Evolutionary conservation across 2,797 vertebrate species (phyloP).

Genomic region (Ataeniobius toweri): DNA sequence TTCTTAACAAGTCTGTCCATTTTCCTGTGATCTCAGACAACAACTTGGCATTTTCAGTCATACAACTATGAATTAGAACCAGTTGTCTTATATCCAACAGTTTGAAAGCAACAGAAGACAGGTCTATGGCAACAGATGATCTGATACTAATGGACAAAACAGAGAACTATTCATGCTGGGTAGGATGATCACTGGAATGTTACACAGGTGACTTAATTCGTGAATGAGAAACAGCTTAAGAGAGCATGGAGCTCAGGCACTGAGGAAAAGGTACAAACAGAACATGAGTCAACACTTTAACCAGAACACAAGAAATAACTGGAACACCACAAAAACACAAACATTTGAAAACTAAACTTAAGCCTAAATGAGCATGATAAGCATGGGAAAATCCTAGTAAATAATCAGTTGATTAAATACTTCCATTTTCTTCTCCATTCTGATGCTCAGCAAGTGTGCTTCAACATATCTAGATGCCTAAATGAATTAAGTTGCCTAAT

Average conservation of each 20-base stretch:
- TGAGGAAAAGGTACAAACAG: background rate
- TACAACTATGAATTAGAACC: too few species aligned
- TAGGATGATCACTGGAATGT: background rate
- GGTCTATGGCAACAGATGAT: background rate
- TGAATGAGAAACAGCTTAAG: too few species aligned
- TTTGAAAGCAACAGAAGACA: too few species aligned
- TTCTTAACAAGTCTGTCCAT: background rate
- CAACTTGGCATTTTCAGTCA: too few species aligned
- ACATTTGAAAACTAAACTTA: background rate
- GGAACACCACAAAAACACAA: background rate
- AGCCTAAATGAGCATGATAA: too few species aligned
- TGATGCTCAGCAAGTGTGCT: background rate
- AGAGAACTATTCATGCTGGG: background rate
- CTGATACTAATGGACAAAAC: background rate
- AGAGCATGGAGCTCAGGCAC: background rate
- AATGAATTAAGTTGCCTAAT: background rate
- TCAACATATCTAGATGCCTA: background rate
- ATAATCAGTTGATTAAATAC: too few species aligned
- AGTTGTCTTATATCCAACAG: background rate
- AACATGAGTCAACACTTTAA: background rate
- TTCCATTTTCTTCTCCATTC: background rate
- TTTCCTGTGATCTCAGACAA: background rate
- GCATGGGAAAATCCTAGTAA: too few species aligned
- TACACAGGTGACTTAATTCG: background rate
- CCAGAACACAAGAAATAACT: too few species aligned